Evolutionary conservation across 2,888 invertebrate species (phyloP).

Genomic region (Odontothrips loti): DNA sequence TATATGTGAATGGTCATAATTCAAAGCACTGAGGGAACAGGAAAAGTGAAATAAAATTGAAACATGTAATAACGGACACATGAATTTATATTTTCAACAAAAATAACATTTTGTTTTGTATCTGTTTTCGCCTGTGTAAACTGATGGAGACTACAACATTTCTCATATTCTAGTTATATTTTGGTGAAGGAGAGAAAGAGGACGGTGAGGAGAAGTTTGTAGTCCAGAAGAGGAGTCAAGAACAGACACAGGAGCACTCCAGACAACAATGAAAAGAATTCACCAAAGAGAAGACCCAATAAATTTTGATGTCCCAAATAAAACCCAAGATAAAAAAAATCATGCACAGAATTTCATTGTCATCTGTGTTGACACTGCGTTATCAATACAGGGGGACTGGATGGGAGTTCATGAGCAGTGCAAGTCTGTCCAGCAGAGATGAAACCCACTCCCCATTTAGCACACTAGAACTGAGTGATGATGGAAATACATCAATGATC

Average conservation of each 20-base stretch:
- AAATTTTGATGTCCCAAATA: neutral
- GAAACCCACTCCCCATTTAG: slow-evolving; percentile 24
- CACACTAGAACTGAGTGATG: slow-evolving; percentile 15
- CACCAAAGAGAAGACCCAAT: neutral
- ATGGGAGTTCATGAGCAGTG: slow-evolving; percentile 19
- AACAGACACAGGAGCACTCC: neutral
- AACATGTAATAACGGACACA: neutral
- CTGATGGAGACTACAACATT: slow-evolving; percentile 20
- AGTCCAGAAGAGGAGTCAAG: slow-evolving; percentile 16
- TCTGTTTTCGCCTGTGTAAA: slow-evolving; percentile 15
- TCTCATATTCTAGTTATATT: slow-evolving; percentile 23
- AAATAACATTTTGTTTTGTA: slow-evolving; percentile 17
- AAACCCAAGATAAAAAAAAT: neutral
- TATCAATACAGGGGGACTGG: slow-evolving; percentile 18
- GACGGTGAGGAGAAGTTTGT: slow-evolving; percentile 24
- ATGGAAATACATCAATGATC: neutral
- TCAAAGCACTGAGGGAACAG: no score
- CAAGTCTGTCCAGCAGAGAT: slow-evolving; percentile 26
- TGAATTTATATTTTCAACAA: slow-evolving; percentile 25
- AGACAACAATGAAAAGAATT: neutral
- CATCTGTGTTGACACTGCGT: neutral
- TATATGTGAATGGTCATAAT: no score
- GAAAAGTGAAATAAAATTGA: neutral
- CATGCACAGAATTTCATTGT: neutral
- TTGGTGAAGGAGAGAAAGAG: slow-evolving; percentile 20